Evolutionary conservation across 2,888 invertebrate genomes (phyloP), one percentile per base, ranked within the genome.

Genomic region (Phytoseiulus persimilis): DNA sequence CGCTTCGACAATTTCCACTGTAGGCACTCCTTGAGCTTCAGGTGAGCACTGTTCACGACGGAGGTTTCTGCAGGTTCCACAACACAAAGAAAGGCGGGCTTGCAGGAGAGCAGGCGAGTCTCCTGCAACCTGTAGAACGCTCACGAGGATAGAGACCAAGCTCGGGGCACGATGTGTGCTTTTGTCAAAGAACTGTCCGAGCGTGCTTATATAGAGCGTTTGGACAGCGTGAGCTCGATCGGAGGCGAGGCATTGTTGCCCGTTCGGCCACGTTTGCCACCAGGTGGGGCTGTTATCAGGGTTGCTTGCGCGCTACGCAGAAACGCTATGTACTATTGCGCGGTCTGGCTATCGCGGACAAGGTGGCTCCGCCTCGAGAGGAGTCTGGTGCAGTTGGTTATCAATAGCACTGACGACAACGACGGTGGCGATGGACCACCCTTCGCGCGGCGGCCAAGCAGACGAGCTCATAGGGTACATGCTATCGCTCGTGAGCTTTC

Each of bases 211-310:
- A 65, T 65, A 65, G 65, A 14, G 65, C 39, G 39, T 39, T 39
- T 65, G 65, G 65, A 65, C 65, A 65, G 65, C 65, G 65, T 65
- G 65, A 65, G 65, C 65, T 65, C 65, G 23, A 23, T 65, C 65
- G 5, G 65, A 65, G 1, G 65, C 65, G 65, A 65, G 65, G 65
- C 65, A 65, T 65, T 28, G 18, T 23, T 65, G 65, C 65, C 65
- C 65, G 65, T 65, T 65, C 18, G 65, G 28, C 18, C 23, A 2
- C 65, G 18, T 65, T 65, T 65, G 65, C 65, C 65, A 65, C 65
- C 65, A 65, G 65, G 65, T 65, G 65, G 65, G 65, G 65, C 65
- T 65, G 65, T 65, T 65, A 65, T 65, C 65, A 65, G 65, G 65
- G 65, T 65, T 65, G 65, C 65, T 65, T 65, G 65, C 28, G 65